phyloP scores from a whole-genome alignment of 2,113 vertebrate species.

The Antennarius striatus region DNA sequence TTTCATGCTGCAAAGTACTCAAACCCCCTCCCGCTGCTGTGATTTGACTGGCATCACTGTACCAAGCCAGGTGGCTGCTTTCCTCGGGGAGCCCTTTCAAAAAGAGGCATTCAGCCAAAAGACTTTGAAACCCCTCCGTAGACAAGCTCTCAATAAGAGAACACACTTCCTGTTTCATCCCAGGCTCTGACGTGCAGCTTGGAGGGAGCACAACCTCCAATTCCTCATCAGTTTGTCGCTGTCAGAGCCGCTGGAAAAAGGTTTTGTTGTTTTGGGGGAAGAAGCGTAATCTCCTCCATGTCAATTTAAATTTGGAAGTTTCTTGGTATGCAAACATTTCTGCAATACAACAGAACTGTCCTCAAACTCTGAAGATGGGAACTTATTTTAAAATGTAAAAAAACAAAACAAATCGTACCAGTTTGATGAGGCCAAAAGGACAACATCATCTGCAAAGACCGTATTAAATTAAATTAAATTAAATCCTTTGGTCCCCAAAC shows the following conservation, averaged over 20 bases:
- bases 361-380: no score
- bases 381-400: no score
- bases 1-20: constrained; percentile 63
- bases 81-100: constrained; percentile 64
- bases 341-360: no score
- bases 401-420: no score
- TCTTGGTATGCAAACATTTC: no score
- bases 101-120: constrained; percentile 62
- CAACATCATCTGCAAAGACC: no score
- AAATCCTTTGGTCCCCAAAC: no score
- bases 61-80: constrained; percentile 65
- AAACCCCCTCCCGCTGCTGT: constrained; percentile 42
- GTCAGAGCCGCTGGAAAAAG: neutral
- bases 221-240: constrained; percentile 17
- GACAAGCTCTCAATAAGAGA: constrained; percentile 48
- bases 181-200: constrained; percentile 24
- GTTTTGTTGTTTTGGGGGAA: no score
- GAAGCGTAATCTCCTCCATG: no score
- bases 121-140: constrained; percentile 63
- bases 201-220: constrained; percentile 17
- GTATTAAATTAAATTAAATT: no score
- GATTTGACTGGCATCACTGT: constrained; percentile 59
- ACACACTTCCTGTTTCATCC: constrained; percentile 47
- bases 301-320: no score
- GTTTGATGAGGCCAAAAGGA: no score